Evolutionary conservation across 2,797 vertebrate genomes (phyloP).

Genomic region (Poliocrania exsul): DNA sequence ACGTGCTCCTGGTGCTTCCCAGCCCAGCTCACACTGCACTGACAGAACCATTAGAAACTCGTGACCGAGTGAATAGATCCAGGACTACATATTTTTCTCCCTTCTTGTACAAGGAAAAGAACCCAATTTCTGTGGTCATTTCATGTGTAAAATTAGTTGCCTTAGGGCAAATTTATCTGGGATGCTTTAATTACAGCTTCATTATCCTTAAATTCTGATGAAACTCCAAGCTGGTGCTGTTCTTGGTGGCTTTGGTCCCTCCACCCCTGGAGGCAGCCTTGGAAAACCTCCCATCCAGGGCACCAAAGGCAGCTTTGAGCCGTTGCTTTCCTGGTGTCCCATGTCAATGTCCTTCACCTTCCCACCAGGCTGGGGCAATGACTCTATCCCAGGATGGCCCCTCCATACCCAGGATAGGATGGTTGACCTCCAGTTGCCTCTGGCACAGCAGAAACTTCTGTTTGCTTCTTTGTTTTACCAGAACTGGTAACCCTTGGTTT

Average conservation of each 20-base stretch:
- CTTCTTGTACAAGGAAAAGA: neutral
- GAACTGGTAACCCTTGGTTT: neutral
- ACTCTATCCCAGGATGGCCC: neutral
- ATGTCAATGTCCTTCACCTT: neutral
- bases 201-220: neutral
- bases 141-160: neutral
- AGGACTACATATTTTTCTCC: neutral
- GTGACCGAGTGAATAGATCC: neutral
- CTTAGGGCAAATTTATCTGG: neutral
- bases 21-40: neutral
- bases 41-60: neutral
- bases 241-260: neutral
- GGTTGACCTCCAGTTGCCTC: neutral
- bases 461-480: neutral
- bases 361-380: neutral
- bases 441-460: neutral
- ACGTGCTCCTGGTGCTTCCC: neutral
- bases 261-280: neutral
- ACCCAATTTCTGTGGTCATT: neutral
- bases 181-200: neutral
- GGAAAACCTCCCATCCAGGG: neutral
- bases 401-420: neutral
- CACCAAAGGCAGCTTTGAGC: neutral
- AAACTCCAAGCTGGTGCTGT: neutral
- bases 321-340: rapidly evolving